Percentiles rank a stretch among this genome's conserved stretches.
These are phyloP conservation scores for Siniperca scherzeri DNA, from an alignment of 2,797 vertebrate species.

Conservation along the genomic window DNA sequence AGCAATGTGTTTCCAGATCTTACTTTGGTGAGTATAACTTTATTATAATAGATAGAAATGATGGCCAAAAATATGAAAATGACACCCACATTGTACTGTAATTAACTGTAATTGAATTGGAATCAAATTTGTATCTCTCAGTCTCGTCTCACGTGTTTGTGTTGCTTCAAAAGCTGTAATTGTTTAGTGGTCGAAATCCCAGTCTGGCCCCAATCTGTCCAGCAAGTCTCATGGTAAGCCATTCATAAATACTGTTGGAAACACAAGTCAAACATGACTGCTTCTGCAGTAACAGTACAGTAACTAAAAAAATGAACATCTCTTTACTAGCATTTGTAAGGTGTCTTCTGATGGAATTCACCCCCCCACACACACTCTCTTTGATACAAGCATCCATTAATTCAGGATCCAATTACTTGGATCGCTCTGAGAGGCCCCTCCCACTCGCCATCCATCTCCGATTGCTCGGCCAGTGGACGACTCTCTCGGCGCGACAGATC, in stretches of 20 bases:
- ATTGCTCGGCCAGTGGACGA: slow-evolving; percentile 43
- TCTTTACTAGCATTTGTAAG: background rate
- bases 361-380: slow-evolving; percentile 17
- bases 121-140: background rate
- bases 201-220: slow-evolving; percentile 2
- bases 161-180: background rate
- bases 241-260: background rate
- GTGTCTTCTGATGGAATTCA: background rate
- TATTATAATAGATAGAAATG: background rate
- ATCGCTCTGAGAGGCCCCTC: slow-evolving; percentile 54
- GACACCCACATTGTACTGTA: background rate
- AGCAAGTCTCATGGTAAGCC: background rate
- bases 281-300: background rate
- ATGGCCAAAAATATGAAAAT: background rate
- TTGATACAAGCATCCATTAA: slow-evolving; percentile 63
- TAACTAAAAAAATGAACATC: background rate
- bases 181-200: background rate
- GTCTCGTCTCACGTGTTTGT: background rate
- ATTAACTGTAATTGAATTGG: background rate
- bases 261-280: slow-evolving; percentile 3
- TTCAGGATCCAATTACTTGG: slow-evolving; percentile 73
- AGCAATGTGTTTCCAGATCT: background rate
- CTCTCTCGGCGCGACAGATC: slow-evolving; percentile 52
- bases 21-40: background rate
- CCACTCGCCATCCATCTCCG: slow-evolving; percentile 52